These are phyloP conservation scores for Notolepis coatsorum DNA, from an alignment of 2,797 vertebrate species.

Conservation along the genomic window DNA sequence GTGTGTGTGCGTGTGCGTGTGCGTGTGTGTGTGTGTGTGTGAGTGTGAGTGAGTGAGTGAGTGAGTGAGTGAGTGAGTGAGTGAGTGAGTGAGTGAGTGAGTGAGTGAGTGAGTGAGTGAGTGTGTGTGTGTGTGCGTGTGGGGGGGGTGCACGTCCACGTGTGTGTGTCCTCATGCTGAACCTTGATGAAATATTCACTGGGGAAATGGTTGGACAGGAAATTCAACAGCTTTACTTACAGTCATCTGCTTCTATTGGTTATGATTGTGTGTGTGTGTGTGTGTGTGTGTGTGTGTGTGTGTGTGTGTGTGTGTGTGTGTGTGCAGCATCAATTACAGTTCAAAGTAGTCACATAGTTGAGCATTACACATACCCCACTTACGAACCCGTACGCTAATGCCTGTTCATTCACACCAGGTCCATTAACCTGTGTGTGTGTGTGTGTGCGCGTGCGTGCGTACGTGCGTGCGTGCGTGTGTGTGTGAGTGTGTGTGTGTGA, in stretches of 20 bases:
- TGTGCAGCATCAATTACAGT: slow-evolving; percentile 67
- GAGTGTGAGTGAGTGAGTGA: slow-evolving; percentile 26
- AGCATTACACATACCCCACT: slow-evolving; percentile 67
- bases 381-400: slow-evolving; percentile 64
- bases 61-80: neutral
- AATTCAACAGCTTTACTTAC: slow-evolving; percentile 16
- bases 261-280: slow-evolving; percentile 35
- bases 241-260: slow-evolving; percentile 19
- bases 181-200: slow-evolving; percentile 55
- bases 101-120: neutral
- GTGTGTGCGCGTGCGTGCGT: slow-evolving; percentile 8
- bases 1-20: neutral
- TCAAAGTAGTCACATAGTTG: slow-evolving; percentile 56
- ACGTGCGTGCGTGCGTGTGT: slow-evolving; percentile 26
- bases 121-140: slow-evolving; percentile 26
- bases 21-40: neutral
- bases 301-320: slow-evolving; percentile 25
- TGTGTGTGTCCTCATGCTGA: slow-evolving; percentile 46
- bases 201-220: slow-evolving; percentile 22
- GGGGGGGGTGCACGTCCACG: too few relatives aligned
- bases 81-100: neutral
- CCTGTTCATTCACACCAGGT: slow-evolving; percentile 63
- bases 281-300: slow-evolving; percentile 8
- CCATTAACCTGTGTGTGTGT: slow-evolving; percentile 52
- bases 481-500: slow-evolving; percentile 30